phyloP scores from a whole-genome alignment of 2,797 vertebrate genomes.

The Aulostomus chinensis region DNA sequence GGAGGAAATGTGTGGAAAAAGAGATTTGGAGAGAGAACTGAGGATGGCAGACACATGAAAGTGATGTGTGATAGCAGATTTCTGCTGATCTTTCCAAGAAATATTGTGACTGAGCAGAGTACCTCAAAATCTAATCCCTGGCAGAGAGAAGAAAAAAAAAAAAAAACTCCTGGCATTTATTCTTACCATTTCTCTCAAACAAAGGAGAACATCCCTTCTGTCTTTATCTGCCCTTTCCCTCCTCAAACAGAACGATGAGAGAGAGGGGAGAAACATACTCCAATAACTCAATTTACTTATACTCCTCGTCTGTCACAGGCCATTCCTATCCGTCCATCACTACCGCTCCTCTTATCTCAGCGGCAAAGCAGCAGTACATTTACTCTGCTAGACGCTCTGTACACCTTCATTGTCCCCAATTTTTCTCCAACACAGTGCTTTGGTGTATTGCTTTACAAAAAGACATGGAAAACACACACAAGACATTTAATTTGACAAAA shows the following conservation, averaged over 20 bases:
- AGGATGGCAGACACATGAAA: constrained; percentile 17
- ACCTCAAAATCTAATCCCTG: constrained; percentile 29
- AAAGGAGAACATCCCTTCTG: constrained; percentile 40
- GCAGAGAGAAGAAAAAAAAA: too few species aligned
- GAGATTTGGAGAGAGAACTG: constrained; percentile 23
- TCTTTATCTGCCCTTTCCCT: too few species aligned
- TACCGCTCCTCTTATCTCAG: constrained; percentile 32
- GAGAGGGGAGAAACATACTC: not conserved
- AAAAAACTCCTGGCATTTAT: constrained; percentile 14
- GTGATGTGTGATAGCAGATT: constrained; percentile 35
- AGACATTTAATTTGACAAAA: too few species aligned
- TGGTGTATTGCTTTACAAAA: too few species aligned
- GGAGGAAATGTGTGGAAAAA: constrained; percentile 5
- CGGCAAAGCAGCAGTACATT: constrained; percentile 8
- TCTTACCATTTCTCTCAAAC: constrained; percentile 17
- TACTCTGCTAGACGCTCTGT: not conserved
- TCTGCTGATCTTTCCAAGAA: constrained; percentile 16
- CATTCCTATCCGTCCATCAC: constrained; percentile 34
- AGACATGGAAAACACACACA: too few species aligned
- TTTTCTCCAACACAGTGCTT: too few species aligned
- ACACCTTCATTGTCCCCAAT: too few species aligned
- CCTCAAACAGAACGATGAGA: not conserved
- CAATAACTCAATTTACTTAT: constrained; percentile 45
- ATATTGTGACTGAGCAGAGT: constrained; percentile 29
- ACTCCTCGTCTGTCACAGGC: constrained; percentile 34